Evolutionary conservation across 2,888 invertebrate species (phyloP).

Genomic region (Microdon myrmicae): DNA sequence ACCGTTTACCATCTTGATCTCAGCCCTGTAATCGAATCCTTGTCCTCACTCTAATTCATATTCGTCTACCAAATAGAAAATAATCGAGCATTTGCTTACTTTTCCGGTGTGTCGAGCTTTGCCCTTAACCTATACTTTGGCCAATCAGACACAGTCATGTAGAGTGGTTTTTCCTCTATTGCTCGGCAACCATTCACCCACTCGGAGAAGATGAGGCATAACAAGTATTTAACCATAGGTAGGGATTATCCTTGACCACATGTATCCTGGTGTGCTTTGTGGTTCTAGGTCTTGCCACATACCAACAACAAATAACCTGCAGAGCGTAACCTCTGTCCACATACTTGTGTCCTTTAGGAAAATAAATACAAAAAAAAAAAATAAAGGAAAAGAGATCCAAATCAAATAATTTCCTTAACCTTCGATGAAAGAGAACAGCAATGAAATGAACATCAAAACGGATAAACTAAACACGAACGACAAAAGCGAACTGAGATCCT

Average conservation of each 20-base stretch:
- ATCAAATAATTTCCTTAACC: slow-evolving; percentile 24
- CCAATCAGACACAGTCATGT: slow-evolving; percentile 13
- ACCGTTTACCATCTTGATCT: slow-evolving; percentile 14
- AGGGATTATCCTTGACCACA: too few species aligned
- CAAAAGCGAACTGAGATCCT: slow-evolving; percentile 16
- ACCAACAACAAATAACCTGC: too few species aligned
- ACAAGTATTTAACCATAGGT: too few species aligned
- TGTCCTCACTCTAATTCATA: neutral
- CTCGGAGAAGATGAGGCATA: too few species aligned
- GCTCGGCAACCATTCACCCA: too few species aligned
- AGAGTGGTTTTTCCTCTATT: too few species aligned
- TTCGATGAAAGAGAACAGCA: neutral
- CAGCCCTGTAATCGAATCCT: neutral
- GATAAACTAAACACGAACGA: slow-evolving; percentile 25
- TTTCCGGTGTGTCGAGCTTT: slow-evolving; percentile 17
- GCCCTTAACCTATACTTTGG: slow-evolving; percentile 9
- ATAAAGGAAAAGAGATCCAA: slow-evolving; percentile 10
- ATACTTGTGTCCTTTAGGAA: too few species aligned
- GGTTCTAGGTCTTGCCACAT: too few species aligned
- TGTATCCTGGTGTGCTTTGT: too few species aligned
- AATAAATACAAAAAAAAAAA: too few species aligned
- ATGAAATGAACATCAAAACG: slow-evolving; percentile 6
- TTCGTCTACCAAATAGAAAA: slow-evolving; percentile 10
- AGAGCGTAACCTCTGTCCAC: too few species aligned
- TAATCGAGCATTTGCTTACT: slow-evolving; percentile 19